Conservation (phyloP, 2,888 invertebrate genomes). For the Ditula angustiorana region DNA sequence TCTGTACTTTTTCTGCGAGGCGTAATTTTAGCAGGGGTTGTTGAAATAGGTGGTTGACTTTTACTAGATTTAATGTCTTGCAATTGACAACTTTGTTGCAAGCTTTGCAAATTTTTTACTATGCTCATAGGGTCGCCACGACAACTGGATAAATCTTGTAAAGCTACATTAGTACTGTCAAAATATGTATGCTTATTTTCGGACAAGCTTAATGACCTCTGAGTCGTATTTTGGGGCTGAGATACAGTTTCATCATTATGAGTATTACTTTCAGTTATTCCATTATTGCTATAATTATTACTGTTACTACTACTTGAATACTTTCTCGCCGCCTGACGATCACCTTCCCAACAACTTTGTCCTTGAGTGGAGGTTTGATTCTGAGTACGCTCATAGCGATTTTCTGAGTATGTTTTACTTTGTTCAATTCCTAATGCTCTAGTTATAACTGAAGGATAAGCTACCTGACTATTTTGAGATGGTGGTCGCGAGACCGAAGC, state of each 20-base stretch:
- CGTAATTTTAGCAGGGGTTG: constrained; percentile 59
- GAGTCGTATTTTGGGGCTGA: constrained; percentile 74
- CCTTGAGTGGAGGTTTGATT: constrained; percentile 67
- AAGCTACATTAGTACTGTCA: constrained; percentile 86
- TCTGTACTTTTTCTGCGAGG: constrained; percentile 88
- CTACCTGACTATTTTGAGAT: constrained; percentile 87
- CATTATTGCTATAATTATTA: constrained; percentile 73
- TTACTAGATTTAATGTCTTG: constrained; percentile 84
- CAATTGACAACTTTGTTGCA: constrained; percentile 86
- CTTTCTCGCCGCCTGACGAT: constrained; percentile 79
- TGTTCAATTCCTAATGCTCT: constrained; percentile 89
- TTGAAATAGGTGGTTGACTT: constrained; percentile 65
- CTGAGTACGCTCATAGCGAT: constrained; percentile 83
- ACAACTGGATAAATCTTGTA: constrained; percentile 90
- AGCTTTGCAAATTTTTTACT: constrained; percentile 89
- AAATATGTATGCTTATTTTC: constrained; percentile 88
- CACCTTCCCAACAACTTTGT: constrained; percentile 86
- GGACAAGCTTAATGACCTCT: constrained; percentile 74
- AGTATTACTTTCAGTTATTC: constrained; percentile 76
- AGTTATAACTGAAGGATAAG: constrained; percentile 93
- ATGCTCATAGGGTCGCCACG: constrained; percentile 91
- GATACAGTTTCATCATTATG: constrained; percentile 74
- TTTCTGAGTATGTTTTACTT: constrained; percentile 80
- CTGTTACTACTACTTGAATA: constrained; percentile 74
- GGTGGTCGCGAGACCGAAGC: constrained; percentile 88